These are phyloP conservation scores for Prenolepis imparis DNA, from an alignment of 2,888 invertebrate genomes.

Conservation along the genomic window DNA sequence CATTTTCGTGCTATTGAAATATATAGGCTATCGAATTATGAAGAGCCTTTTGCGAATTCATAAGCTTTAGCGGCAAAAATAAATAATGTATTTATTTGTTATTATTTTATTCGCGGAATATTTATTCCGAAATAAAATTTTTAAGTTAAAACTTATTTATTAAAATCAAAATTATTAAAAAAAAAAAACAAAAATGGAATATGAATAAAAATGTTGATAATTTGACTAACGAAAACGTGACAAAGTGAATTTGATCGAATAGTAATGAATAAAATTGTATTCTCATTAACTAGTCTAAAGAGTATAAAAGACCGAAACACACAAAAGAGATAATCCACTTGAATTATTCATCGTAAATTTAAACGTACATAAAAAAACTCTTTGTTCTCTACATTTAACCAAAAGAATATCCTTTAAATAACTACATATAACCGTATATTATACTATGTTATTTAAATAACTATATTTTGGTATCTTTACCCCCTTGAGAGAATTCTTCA, in stretches of 20 bases:
- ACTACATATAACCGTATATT: background rate
- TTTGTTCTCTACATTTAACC: background rate
- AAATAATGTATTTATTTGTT: constrained; percentile 16
- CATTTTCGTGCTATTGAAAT: constrained; percentile 1
- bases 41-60: constrained; percentile 9
- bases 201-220: constrained; percentile 5
- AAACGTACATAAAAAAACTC: constrained; percentile 7
- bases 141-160: constrained; percentile 26
- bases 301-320: constrained; percentile 5
- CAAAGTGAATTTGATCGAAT: background rate
- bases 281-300: background rate
- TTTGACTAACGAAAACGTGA: background rate
- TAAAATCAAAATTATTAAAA: background rate
- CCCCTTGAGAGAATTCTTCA: background rate
- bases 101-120: constrained; percentile 14
- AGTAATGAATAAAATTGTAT: constrained; percentile 34
- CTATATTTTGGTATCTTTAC: background rate
- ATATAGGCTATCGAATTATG: background rate
- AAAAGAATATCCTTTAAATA: constrained; percentile 1
- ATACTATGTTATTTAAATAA: background rate
- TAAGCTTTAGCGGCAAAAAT: constrained; percentile 7
- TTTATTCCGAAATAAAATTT: background rate
- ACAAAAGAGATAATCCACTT: background rate
- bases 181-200: constrained; percentile 2
- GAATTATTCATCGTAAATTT: constrained; percentile 34